phyloP scores from a whole-genome alignment of 2,113 vertebrate genomes.

The Odontesthes bonariensis region DNA sequence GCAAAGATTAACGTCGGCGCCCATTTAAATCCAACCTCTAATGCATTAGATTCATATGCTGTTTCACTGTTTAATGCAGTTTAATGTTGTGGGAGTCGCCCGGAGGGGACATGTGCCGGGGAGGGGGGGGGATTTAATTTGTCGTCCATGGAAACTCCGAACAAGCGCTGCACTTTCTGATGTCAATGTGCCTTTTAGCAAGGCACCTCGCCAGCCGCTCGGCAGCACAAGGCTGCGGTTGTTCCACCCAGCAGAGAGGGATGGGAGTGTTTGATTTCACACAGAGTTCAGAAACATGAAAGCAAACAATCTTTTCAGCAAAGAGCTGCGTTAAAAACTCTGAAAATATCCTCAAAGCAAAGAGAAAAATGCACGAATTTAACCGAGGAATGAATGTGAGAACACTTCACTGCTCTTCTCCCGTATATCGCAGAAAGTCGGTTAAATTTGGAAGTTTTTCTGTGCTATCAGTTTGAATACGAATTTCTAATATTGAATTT shows the following conservation, averaged over 20 bases:
- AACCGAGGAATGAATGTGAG: background rate
- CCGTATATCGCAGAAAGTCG: too few relatives aligned
- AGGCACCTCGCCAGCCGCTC: background rate
- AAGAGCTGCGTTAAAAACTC: background rate
- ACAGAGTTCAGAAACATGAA: conserved; percentile 1
- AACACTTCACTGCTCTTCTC: background rate
- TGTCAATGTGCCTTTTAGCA: conserved; percentile 27
- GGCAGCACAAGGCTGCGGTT: background rate
- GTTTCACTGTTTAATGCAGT: conserved; percentile 7
- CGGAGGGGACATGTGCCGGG: conserved; percentile 36
- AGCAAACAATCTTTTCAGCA: background rate
- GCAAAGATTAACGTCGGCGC: conserved; percentile 57
- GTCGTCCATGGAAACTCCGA: conserved; percentile 1
- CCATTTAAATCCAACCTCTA: conserved; percentile 47
- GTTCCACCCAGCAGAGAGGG: background rate
- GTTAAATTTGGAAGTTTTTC: too few relatives aligned
- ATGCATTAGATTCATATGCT: conserved; percentile 38
- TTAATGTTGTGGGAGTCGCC: conserved; percentile 44
- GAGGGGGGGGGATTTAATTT: background rate
- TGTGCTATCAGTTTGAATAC: too few relatives aligned
- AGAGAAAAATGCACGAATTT: background rate
- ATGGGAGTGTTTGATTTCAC: background rate
- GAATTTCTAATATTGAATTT: too few relatives aligned
- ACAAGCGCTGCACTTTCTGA: conserved; percentile 12
- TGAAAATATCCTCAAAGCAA: background rate